Base-by-base conservation (phyloP, 2,113 vertebrate genomes). In the Corythornis cristatus region DNA sequence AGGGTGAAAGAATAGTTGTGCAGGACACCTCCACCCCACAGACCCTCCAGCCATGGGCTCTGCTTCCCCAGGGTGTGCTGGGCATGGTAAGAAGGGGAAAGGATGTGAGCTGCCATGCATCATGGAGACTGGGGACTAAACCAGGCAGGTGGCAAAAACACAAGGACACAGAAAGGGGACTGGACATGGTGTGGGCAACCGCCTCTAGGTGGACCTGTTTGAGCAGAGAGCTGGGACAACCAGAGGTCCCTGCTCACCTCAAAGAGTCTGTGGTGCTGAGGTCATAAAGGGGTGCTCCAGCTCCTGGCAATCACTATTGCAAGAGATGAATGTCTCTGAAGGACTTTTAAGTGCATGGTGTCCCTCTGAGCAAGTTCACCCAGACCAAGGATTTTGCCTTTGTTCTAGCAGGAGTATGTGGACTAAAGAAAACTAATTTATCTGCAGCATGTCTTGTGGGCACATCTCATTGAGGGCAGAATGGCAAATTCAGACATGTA, bases 381-480 rank as follows among this genome's bases (percentile, higher is more conserved):
- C 22, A 26, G 28, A 26, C 8, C n/a, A 9, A 3, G 14, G 14
- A 43, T 8, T 48, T 22, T 19, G 23, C 7, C 2, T 28, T 4
- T 6, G 14, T 19, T 50, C 13, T 17, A 35, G 18, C 22, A 76
- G 28, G 31, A 22, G 8, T 19, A 19, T 4, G 11, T 42, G 12
- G 29, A 37, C 42, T 35, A 28, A 35, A 7, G 31, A 42, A 53
- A 54, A 40, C 5, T 21, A 22, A 56, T 50, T 56, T n/a, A 42
- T 5, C 31, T 22, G 43, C 53, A 81, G 43, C 21, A 28, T 31
- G 18, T 26, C 20, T 51, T 35, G 76, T 8, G n/a, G 40, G 31
- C 31, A 25, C 17, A 12, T 15, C 19, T 74, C 5, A 0, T 4
- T 28, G 31, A 17, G n/a, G 28, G 35, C 21, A 54, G 35, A 0